phyloP scores from a whole-genome alignment of 37 sponge, comb jelly and placozoan species.

The Trichoplax adhaerens region DNA sequence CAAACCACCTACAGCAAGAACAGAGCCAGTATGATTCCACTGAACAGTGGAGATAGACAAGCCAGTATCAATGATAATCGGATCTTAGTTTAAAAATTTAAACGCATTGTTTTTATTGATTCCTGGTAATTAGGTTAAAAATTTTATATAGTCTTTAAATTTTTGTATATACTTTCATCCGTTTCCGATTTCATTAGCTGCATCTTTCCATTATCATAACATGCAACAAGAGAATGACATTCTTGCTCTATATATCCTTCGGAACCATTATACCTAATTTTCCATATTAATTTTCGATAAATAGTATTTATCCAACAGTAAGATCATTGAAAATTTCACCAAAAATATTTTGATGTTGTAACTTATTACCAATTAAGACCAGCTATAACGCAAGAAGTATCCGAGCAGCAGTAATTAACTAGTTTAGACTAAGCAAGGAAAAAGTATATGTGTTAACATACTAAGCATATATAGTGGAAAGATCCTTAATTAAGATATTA shows the following conservation, averaged over 20 bases:
- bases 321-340: slow-evolving; percentile 6
- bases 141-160: not conserved
- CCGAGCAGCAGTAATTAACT: not conserved
- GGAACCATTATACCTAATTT: slow-evolving; percentile 22
- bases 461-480: not conserved
- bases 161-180: slow-evolving; percentile 31
- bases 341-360: slow-evolving; percentile 2
- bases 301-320: no score
- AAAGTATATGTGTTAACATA: not conserved
- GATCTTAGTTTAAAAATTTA: slow-evolving; percentile 15
- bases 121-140: no score
- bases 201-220: slow-evolving; percentile 59
- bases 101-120: no score
- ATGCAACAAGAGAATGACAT: slow-evolving; percentile 57
- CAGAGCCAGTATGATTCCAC: slow-evolving; percentile 68
- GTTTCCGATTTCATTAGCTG: slow-evolving; percentile 75
- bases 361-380: not conserved
- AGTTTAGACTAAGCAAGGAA: not conserved
- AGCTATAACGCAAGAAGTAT: not conserved
- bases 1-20: slow-evolving; percentile 63
- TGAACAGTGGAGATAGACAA: slow-evolving; percentile 24
- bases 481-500: not conserved
- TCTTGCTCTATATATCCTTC: slow-evolving; percentile 41
- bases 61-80: slow-evolving; percentile 34
- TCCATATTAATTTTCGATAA: no score